A percentile compares a stretch with the other conserved stretches of the same genome.
Evolutionary conservation across 2,797 vertebrate genomes (phyloP).

Genomic region (Huso huso): DNA sequence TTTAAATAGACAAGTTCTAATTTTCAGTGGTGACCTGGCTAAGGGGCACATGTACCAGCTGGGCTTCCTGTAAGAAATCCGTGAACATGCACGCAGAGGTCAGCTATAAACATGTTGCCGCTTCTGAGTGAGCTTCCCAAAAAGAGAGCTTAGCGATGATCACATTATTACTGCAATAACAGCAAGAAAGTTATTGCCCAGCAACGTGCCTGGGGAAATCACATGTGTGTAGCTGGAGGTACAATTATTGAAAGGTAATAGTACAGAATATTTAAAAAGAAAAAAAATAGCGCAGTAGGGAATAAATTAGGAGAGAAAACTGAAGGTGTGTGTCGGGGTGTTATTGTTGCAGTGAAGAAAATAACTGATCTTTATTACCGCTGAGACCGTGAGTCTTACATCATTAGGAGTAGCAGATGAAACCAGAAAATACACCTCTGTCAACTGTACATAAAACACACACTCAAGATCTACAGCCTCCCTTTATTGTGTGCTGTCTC

Average conservation of each 20-base stretch:
- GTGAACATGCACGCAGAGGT: too few relatives aligned
- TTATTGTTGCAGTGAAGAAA: constrained; percentile 58
- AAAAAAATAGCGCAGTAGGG: constrained; percentile 60
- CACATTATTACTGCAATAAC: constrained; percentile 70
- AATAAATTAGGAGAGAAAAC: constrained; percentile 79
- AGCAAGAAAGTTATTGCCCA: constrained; percentile 76
- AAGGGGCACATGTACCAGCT: constrained; percentile 17
- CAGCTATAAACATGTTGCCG: neutral
- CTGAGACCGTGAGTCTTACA: constrained; percentile 45
- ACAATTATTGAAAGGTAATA: constrained; percentile 86
- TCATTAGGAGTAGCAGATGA: constrained; percentile 35
- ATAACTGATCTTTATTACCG: constrained; percentile 81
- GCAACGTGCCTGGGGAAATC: constrained; percentile 91
- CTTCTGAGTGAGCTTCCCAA: constrained; percentile 28
- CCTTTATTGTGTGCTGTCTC: too few relatives aligned
- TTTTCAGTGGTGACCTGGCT: too few relatives aligned
- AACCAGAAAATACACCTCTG: constrained; percentile 16
- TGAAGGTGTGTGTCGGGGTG: constrained; percentile 59
- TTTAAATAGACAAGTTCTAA: too few relatives aligned
- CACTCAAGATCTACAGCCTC: too few relatives aligned
- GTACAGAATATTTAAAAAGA: constrained; percentile 75
- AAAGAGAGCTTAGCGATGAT: constrained; percentile 52
- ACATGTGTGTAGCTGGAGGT: constrained; percentile 68
- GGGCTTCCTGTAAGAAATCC: constrained; percentile 30
- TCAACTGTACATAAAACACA: too few relatives aligned